A percentile compares a stretch with the other conserved stretches of the same genome.
Evolutionary conservation across 2,888 invertebrate species (phyloP).

Genomic region (Apodemia hepburni): DNA sequence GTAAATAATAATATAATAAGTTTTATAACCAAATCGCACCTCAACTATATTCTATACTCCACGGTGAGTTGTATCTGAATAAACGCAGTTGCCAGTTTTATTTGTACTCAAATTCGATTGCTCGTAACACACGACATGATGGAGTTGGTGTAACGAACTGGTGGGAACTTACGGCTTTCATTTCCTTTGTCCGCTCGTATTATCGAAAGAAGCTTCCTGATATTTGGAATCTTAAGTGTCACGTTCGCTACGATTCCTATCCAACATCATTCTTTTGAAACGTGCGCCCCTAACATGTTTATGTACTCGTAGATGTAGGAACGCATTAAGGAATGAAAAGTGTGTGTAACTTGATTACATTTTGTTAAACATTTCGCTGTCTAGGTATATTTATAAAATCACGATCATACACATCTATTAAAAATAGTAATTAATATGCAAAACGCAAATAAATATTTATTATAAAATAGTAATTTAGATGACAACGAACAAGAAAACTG

Average conservation of each 20-base stretch:
- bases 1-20: no score
- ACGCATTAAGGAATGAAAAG: no score
- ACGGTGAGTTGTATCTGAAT: conserved; percentile 22
- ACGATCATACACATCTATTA: no score
- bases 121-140: conserved; percentile 33
- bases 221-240: neutral
- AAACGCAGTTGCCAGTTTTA: conserved; percentile 34
- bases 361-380: no score
- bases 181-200: conserved; percentile 26
- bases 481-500: no score
- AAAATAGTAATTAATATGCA: no score
- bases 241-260: neutral
- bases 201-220: conserved; percentile 7
- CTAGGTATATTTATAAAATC: no score
- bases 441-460: no score
- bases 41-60: conserved; percentile 5
- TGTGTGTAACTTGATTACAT: neutral
- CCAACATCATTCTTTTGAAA: neutral
- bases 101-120: conserved; percentile 38
- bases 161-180: conserved; percentile 33
- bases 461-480: no score
- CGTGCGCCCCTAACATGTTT: neutral
- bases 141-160: conserved; percentile 35
- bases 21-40: neutral
- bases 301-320: no score